A percentile compares a stretch with the other conserved stretches of the same genome.
phyloP scores from a whole-genome alignment of 2,888 invertebrate genomes.

The Criorhina ranunculi region DNA sequence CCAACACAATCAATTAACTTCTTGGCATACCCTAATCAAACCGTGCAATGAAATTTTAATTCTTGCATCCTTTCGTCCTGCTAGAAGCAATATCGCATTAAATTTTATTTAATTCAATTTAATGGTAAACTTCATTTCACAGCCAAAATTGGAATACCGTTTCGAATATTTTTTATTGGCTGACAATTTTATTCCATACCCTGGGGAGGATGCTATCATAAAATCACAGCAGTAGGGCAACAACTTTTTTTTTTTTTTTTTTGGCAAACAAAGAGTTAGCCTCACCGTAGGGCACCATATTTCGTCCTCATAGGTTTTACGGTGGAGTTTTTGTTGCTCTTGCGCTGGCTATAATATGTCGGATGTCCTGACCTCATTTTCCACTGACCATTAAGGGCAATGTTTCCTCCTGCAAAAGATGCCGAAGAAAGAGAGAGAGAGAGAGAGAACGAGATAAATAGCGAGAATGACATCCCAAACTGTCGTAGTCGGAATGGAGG shows the following conservation, averaged over 20 bases:
- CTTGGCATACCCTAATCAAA: slow-evolving; percentile 56
- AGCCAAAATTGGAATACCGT: slow-evolving; percentile 58
- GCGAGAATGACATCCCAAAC: neutral
- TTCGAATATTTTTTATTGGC: slow-evolving; percentile 60
- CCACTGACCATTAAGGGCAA: slow-evolving; percentile 80
- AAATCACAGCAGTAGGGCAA: slow-evolving; percentile 48
- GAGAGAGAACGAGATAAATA: neutral
- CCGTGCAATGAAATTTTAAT: slow-evolving; percentile 55
- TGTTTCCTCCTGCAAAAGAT: slow-evolving; percentile 74
- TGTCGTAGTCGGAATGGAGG: neutral
- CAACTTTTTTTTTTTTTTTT: no score
- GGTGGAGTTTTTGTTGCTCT: slow-evolving; percentile 4
- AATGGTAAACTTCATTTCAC: slow-evolving; percentile 31
- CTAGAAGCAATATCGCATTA: slow-evolving; percentile 42
- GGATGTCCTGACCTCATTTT: slow-evolving; percentile 77
- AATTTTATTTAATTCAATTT: slow-evolving; percentile 61
- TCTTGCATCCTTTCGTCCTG: neutral
- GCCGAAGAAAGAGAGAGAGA: slow-evolving; percentile 53
- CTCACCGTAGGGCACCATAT: slow-evolving; percentile 40
- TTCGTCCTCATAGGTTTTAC: slow-evolving; percentile 24
- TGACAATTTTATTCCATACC: slow-evolving; percentile 50
- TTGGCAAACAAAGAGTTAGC: slow-evolving; percentile 65
- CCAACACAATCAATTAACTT: slow-evolving; percentile 64
- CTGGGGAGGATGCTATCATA: slow-evolving; percentile 28
- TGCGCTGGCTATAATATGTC: slow-evolving; percentile 57